Base-by-base conservation (phyloP, 2,797 vertebrate species). In the Urosaurus nigricauda region DNA sequence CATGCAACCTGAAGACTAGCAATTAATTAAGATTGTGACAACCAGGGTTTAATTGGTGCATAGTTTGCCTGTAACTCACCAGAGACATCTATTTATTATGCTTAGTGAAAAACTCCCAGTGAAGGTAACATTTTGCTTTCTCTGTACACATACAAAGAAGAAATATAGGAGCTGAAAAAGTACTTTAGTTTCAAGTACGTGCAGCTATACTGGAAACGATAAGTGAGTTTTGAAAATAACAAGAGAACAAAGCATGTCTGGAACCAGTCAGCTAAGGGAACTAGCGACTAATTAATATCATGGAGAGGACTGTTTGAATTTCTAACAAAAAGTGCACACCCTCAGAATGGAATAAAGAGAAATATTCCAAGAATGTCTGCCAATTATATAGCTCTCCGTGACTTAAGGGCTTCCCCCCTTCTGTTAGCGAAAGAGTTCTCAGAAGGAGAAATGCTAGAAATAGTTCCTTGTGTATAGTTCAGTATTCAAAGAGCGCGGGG, bases 61-160 rank as follows among this genome's bases (percentile, higher is more conserved):
- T n/a, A 83, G 71, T 83, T 89, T 89, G 56, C 74, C 65, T 74
- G 90, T 89, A 70, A 63, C 32, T 83, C 89, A 84, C 35, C 84
- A 47, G 82, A 91, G 53, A 70, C 0, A 0, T 65, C 13, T 21
- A 53, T 47, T 53, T 37, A 35, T 88, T 89, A 87, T 14, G 58
- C 70, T 60, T 37, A 32, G 58, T 89, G 58, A 84, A 40, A 87
- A 43, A 51, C 35, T 43, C 87, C 5, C n/a, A 70, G 0, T 26
- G 60, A 58, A 90, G 58, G 3, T 0, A 13, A 16, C 87, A 82
- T 68, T 90, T 89, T 73, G 53, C 79, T 4, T 0, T 47, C 71
- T 87, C 17, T 75, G 40, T 51, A 73, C 37, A 26, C 68, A 4
- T 81, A 37, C 0, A 7, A 0, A 21, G 68, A 84, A 84, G 56